These are phyloP conservation scores for Synanthedon vespiformis DNA, from an alignment of 2,888 invertebrate species.

Conservation along the genomic window DNA sequence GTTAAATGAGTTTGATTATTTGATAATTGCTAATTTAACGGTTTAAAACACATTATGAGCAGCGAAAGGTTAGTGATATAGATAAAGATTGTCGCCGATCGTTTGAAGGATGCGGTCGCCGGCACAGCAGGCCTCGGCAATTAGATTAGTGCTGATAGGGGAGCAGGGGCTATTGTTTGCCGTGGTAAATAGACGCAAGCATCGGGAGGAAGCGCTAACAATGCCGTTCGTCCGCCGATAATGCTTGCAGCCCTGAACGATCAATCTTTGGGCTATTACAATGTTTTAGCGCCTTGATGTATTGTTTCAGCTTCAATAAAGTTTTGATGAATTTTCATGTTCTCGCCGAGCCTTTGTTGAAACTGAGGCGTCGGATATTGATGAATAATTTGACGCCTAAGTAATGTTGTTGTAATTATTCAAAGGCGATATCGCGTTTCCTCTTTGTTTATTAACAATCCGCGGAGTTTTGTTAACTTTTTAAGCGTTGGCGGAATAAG, in stretches of 20 bases:
- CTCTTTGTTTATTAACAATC: slow-evolving; percentile 7
- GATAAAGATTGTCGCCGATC: slow-evolving; percentile 1
- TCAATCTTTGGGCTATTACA: slow-evolving; percentile 66
- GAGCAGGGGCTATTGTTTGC: slow-evolving; percentile 33
- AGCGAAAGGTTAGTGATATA: too few relatives aligned
- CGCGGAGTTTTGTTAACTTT: not conserved
- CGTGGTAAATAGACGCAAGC: slow-evolving; percentile 22
- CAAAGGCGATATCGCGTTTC: slow-evolving; percentile 28
- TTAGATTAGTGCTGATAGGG: slow-evolving; percentile 37
- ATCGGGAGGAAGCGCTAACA: slow-evolving; percentile 25
- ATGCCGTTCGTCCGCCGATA: slow-evolving; percentile 39
- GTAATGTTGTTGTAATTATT: slow-evolving; percentile 42
- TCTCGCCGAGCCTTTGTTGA: slow-evolving; percentile 52
- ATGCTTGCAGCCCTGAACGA: slow-evolving; percentile 50
- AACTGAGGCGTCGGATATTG: slow-evolving; percentile 54
- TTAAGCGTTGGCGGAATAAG: not conserved
- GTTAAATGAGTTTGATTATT: not conserved
- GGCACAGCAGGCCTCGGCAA: slow-evolving; percentile 24
- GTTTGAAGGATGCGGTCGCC: slow-evolving; percentile 5
- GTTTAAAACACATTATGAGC: not conserved
- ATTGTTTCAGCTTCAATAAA: slow-evolving; percentile 69
- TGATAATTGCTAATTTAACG: not conserved
- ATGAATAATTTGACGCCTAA: slow-evolving; percentile 59
- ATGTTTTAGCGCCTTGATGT: slow-evolving; percentile 68
- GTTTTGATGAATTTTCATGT: slow-evolving; percentile 68